A percentile compares a stretch with the other conserved stretches of the same genome.
These are phyloP conservation scores for Formica aserva DNA, from an alignment of 2,888 invertebrate species.

Conservation along the genomic window DNA sequence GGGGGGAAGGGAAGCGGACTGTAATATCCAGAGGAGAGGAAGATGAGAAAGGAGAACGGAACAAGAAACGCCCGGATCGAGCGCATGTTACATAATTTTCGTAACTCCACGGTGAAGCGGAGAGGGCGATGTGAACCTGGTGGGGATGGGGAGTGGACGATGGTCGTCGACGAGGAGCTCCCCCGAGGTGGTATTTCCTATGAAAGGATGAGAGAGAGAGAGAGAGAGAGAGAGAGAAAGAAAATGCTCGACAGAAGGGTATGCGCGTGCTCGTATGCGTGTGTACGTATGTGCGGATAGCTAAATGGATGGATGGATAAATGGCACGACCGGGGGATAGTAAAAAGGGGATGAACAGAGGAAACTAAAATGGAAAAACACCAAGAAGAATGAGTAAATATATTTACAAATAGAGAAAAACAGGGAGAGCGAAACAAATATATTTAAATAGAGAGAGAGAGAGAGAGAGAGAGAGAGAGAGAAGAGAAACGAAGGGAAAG, in stretches of 20 bases:
- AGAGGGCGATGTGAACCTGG: conserved; percentile 37
- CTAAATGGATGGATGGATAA: conserved; percentile 43
- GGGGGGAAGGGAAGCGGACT: background rate
- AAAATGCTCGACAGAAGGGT: conserved; percentile 6
- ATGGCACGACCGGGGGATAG: conserved; percentile 23
- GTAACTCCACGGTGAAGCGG: conserved; percentile 49
- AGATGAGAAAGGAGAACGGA: conserved; percentile 63
- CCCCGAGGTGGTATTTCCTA: conserved; percentile 11
- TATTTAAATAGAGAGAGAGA: conserved; percentile 16
- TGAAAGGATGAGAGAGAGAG: conserved; percentile 8
- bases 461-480: background rate
- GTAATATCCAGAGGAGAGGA: conserved; percentile 49
- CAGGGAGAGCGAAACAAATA: background rate
- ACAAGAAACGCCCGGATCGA: conserved; percentile 60
- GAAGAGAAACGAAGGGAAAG: background rate
- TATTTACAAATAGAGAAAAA: background rate
- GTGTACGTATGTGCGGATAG: background rate
- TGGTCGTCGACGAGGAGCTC: conserved; percentile 39
- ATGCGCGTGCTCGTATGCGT: background rate
- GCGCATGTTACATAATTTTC: conserved; percentile 73
- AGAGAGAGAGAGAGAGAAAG: background rate
- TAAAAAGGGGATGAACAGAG: conserved; percentile 15
- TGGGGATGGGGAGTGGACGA: conserved; percentile 58
- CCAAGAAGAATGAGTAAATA: conserved; percentile 1
- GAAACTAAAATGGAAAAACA: background rate